Percentiles rank a stretch among this genome's conserved stretches.
phyloP scores from a whole-genome alignment of 2,113 vertebrate genomes.

The Gymnarchus niloticus region DNA sequence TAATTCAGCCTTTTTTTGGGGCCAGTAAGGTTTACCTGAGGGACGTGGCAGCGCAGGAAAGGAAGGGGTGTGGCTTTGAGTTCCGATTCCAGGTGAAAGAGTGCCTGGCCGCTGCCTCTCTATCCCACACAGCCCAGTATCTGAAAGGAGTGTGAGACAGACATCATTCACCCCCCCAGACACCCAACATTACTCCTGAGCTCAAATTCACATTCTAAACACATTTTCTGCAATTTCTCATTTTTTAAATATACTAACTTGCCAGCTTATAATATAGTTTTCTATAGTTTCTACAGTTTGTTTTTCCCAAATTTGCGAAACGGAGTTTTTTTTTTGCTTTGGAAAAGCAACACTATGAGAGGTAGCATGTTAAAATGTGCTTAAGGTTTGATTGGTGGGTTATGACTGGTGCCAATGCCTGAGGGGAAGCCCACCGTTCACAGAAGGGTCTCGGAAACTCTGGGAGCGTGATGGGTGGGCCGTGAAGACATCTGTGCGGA shows the following conservation, averaged over 20 bases:
- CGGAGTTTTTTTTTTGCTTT: not conserved
- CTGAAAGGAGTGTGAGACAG: constrained; percentile 34
- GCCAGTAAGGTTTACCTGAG: constrained; percentile 53
- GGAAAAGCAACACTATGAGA: not conserved
- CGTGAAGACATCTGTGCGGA: constrained; percentile 75
- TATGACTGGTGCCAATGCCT: not conserved
- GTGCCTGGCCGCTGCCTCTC: constrained; percentile 63
- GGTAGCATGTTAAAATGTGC: not conserved
- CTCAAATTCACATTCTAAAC: not conserved
- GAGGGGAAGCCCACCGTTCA: constrained; percentile 53
- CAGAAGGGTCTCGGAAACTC: constrained; percentile 64
- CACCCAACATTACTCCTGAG: not conserved
- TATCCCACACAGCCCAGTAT: constrained; percentile 58
- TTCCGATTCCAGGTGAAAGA: constrained; percentile 54
- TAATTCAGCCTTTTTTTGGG: not conserved
- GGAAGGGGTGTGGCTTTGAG: constrained; percentile 53
- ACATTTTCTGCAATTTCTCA: not conserved
- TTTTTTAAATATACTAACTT: not conserved
- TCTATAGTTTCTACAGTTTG: not conserved
- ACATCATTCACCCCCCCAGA: not conserved
- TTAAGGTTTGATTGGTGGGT: not conserved
- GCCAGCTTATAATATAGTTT: not conserved
- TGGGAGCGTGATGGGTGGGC: constrained; percentile 66
- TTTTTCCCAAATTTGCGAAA: not conserved
- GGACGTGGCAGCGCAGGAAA: constrained; percentile 69